Base-by-base conservation (phyloP, 2,797 vertebrate genomes). In the Columba guinea region DNA sequence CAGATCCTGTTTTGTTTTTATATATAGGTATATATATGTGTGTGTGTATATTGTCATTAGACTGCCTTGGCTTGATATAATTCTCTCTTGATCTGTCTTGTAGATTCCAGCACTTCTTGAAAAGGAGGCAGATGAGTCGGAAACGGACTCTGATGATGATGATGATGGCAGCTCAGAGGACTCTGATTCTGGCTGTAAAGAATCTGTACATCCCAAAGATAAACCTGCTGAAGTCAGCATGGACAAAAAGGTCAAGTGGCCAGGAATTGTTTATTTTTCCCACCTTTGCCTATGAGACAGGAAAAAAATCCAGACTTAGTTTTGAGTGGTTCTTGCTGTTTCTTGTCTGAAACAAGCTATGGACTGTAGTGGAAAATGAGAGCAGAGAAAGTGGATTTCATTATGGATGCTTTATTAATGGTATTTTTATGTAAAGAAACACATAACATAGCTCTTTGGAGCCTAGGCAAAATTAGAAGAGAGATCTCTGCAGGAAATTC, bases 51-150 rank as follows among this genome's bases (percentile, higher is more conserved):
- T 46, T 83, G 34, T 55, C 27, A 8, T 76, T 53, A 55, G 30
- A 30, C 39, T 34, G 10, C 14, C 85, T 65, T 73, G n/a, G 15
- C 60, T 59, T 92, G 19, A 41, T 80, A 9, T 4, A 65, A 28
- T 56, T 68, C 26, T 51, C n/a, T 84, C 53, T 86, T 93, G 51
- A 9, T 96, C 4, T 81, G 28, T 89, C 34, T 93, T 96, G 24
- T 84, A 99, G 98, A 98, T 99, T 69, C 99, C 99, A 41, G 98
- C 98, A 20, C 98, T 99, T 68, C 98, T 99, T 84, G 98, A 99
- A 96, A 92, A 96, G 5, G 82, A 84, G 30, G 44, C 92, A 23
- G 95, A 96, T 2, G 89, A 96, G 27, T 89, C 85, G 35, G 96
- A 92, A 92, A 91, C 89, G 1, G 82, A 87, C 34, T 98, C 97